Evolutionary conservation across 2,113 vertebrate genomes (phyloP), one percentile per base, ranked within the genome.

Genomic region (Notothenia rossii): DNA sequence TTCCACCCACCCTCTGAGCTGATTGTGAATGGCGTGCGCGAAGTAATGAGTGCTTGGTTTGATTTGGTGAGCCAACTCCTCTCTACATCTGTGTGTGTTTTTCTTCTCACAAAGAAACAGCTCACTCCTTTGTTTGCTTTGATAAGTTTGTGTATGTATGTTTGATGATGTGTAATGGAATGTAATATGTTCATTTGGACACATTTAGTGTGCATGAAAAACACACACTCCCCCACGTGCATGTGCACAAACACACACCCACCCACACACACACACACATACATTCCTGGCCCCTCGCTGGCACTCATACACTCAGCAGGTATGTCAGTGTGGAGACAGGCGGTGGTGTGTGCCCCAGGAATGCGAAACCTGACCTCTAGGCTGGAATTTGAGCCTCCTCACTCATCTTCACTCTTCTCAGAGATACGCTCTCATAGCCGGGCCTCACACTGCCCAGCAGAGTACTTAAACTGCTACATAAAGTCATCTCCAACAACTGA

Each of bases 311-410:
- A 81, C 87, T 85, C 87, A 81, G 88, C 90, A 94, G 94, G 93
- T 94, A 95, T 94, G 92, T 92, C 87, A 87, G 90, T 76, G 82
- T 89, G 90, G 91, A 94, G 88, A 93, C 92, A 93, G 91, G 88
- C 92, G 63, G 87, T 86, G 88, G 90, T 94, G 91, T 91, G 91
- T 88, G 80, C 83, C 92, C 90, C 91, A 91, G 93, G 95, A 95
- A 95, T 95, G 95, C 76, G 93, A 93, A 95, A 95, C 87, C 89
- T 92, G 92, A 95, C 93, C 94, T 90, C 86, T 84, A 68, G 81
- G 77, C 83, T 89, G 90, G 90, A 92, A 94, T 92, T 83, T 75
- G 86, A 94, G 88, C 89, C 87, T 91, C 85, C 84, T 92, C 89
- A 83, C 91, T 92, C 91, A 93, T 93, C 91, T 89, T 92, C 85